phyloP scores from a whole-genome alignment of 37 sponge, comb jelly and placozoan genomes.

The Theonella swinhoei region DNA sequence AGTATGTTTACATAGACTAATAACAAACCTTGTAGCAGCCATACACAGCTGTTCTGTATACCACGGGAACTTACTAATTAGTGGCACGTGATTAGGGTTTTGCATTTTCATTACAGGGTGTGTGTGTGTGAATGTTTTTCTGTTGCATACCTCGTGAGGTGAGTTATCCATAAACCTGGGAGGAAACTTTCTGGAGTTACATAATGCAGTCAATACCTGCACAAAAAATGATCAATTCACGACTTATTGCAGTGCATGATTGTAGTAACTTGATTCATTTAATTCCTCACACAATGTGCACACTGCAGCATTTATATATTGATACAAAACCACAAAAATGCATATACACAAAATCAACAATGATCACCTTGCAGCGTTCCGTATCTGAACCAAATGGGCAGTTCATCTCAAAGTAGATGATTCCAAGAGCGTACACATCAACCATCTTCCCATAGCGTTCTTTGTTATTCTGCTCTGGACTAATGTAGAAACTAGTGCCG shows the following conservation, averaged over 20 bases:
- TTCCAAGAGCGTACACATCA: slow-evolving; percentile 83
- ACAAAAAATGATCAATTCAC: neutral
- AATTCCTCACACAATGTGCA: no score
- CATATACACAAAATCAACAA: neutral
- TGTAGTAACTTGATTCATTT: neutral
- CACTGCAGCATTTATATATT: no score
- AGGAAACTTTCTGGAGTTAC: slow-evolving; percentile 3
- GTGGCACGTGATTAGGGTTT: no score
- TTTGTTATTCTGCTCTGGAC: slow-evolving; percentile 69
- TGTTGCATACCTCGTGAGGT: neutral
- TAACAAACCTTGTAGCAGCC: no score
- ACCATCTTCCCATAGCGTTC: slow-evolving; percentile 28
- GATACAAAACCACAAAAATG: neutral
- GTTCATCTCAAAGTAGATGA: slow-evolving; percentile 84
- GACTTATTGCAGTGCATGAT: neutral
- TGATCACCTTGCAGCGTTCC: slow-evolving; percentile 10
- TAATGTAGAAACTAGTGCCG: slow-evolving; percentile 81
- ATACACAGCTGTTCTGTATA: no score
- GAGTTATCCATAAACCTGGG: neutral
- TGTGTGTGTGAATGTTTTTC: no score
- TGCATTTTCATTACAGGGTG: no score
- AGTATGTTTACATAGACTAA: no score
- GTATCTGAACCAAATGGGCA: neutral
- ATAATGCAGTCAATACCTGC: slow-evolving; percentile 15
- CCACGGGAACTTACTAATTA: no score